Evolutionary conservation across 1,140 invertebrate genomes (phyloP).

Genomic region (Oscheius sp.): DNA sequence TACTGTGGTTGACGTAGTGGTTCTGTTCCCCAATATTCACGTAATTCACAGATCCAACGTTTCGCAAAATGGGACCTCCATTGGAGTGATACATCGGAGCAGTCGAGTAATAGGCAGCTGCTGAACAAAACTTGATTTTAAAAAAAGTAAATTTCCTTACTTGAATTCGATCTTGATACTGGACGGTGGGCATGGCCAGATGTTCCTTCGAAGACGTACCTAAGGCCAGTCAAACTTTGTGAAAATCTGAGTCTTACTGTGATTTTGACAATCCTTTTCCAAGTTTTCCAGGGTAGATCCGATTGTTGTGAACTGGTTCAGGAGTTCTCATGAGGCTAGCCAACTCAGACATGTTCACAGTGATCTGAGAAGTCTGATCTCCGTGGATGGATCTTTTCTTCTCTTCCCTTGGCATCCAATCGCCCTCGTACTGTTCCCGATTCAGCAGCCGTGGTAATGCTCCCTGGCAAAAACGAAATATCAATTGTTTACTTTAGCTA

Average conservation of each 20-base stretch:
- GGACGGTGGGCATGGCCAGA: not conserved
- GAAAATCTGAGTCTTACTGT: not conserved
- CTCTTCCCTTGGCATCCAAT: not conserved
- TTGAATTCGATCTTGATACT: not conserved
- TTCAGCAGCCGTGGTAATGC: not conserved
- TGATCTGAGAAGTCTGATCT: not conserved
- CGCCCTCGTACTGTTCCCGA: not conserved
- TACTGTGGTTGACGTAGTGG: not conserved
- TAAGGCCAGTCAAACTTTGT: too few relatives aligned
- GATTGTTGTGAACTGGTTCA: not conserved
- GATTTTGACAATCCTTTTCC: not conserved
- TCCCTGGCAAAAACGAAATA: not conserved
- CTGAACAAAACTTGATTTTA: not conserved
- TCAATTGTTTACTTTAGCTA: not conserved
- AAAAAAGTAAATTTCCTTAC: not conserved
- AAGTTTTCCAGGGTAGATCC: not conserved
- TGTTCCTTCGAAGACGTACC: too few relatives aligned
- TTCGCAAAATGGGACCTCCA: too few relatives aligned
- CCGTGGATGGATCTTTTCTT: not conserved
- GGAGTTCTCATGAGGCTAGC: conserved; percentile 1
- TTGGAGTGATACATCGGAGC: not conserved
- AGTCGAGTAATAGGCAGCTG: not conserved
- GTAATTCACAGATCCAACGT: not conserved
- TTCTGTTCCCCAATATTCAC: not conserved
- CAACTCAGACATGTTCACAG: not conserved